Base-by-base conservation (phyloP, 2,113 vertebrate genomes). In the Myxocyprinus asiaticus region DNA sequence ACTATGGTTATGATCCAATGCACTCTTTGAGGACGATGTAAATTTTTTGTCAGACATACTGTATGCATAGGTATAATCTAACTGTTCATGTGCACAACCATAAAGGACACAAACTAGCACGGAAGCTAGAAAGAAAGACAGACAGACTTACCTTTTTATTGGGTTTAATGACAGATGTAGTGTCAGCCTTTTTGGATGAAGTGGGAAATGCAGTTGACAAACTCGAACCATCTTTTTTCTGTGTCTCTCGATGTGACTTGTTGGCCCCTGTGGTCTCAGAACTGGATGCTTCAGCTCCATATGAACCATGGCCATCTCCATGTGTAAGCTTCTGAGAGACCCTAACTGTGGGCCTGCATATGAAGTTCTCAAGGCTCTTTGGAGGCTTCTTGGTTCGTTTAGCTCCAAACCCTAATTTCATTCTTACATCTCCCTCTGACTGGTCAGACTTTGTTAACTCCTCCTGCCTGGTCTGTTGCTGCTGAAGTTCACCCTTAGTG, bases 351-450 rank as follows among this genome's bases (percentile, higher is more conserved):
- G 97, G 98, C 79, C 96, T 93, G 88, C 97, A 99, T 44, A 99
- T 95, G 86, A 98, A 99, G 89, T 97, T 99, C 89, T 99, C 98
- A 70, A 99, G 92, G 83, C 96, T 99, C 88, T 98, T 99, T 77
- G 98, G 98, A 65, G 96, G 97, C 47, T 99, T 99, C 87, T 99
- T 99, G 9, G 96, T 98, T 85, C 98, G 90, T 81, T 99, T 99
- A 48, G 95, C 92, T 82, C 96, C 95, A 4, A 98, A 94, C 69
- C 95, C 96, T 33, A 98, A 96, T 88, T 97, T 97, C 69, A 97
- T 83, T 83, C 96, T 95, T 71, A 96, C 90, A 85, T 95, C 96
- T 15, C 95, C 96, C 85, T 98, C 97, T 0, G 96, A 91, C 84
- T 95, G 95, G 89, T 94, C 95, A 0, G 94, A 93, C 85, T 97